Evolutionary conservation across 2,888 invertebrate species (phyloP), one percentile per base, ranked within the genome.

Genomic region (Helicoverpa assulta): DNA sequence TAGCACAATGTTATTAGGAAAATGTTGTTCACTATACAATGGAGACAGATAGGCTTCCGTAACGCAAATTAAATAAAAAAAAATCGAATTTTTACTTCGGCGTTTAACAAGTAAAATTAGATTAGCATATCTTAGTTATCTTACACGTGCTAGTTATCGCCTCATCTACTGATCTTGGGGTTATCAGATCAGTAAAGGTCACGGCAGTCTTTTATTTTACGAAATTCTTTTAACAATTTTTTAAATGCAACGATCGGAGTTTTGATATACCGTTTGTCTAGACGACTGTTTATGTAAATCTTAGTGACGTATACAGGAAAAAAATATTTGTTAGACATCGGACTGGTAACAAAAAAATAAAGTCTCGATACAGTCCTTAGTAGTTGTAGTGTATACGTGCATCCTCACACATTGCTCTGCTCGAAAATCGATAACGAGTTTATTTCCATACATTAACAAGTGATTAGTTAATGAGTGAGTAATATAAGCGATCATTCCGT

Each of bases 401-500:
- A 21, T 51, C 43, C 29, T 47, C 10, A 37, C 57, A 62, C 58
- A 52, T 12, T 50, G 33, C 50, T 66, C 14, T 51, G 29, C 21
- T 70, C 57, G 18, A 65, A 62, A 70, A 43, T 18, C 52, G 66
- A 76, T 70, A 76, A 50, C 29, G 29, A 43, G 51, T 70, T 70
- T 76, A 70, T 76, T 63, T 66, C 61, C 65, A 40, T 55, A 62
- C 54, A 59, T 70, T 76, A 75, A 54, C 40, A 19, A 62, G 61
- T 63, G 54, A 75, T 70, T 63, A 62, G 54, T 55, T 52, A 62
- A 50, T 59, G 50, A 59, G 58, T 62, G 58, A 52, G 52, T 62
- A 26, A 26, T 26, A 4, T 26, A 40, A 60, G 29, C 29, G 29
- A 65, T 33, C 40, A 66, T 19, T 54, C 43, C 19, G 47, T 58